phyloP scores from a whole-genome alignment of 2,888 invertebrate species.

The Orchesellides sinensis region DNA sequence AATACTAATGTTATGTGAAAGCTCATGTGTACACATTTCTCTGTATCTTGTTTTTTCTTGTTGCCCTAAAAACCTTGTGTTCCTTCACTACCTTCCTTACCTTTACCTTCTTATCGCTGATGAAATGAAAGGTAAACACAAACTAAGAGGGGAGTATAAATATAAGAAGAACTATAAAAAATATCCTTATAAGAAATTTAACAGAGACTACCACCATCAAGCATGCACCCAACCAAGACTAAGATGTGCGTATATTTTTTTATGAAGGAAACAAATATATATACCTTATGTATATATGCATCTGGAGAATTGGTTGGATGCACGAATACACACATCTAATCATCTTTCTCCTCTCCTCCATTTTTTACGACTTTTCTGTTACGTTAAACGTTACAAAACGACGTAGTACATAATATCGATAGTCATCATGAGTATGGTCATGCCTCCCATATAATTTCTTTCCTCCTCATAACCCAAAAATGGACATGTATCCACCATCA shows the following conservation, averaged over 20 bases:
- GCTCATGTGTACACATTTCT: too few relatives aligned
- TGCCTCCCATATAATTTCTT: neutral
- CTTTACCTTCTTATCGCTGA: neutral
- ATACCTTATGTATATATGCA: neutral
- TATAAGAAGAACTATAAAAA: too few relatives aligned
- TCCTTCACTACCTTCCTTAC: too few relatives aligned
- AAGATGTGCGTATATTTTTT: neutral
- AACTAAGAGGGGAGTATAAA: too few relatives aligned
- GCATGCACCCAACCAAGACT: too few relatives aligned
- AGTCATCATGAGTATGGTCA: neutral
- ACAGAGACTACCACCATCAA: conserved; percentile 6
- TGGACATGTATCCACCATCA: too few relatives aligned
- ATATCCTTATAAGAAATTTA: conserved; percentile 3
- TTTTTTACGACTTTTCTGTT: conserved; percentile 23
- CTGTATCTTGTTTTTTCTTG: too few relatives aligned
- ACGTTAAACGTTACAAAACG: too few relatives aligned
- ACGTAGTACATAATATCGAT: neutral
- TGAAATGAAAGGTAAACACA: conserved; percentile 51
- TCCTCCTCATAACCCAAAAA: too few relatives aligned
- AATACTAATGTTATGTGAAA: too few relatives aligned
- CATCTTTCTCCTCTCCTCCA: conserved; percentile 17
- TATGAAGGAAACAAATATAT: neutral
- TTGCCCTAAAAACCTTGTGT: too few relatives aligned
- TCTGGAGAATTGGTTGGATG: conserved; percentile 38
- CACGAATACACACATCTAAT: conserved; percentile 44